Evolutionary conservation across 2,797 vertebrate species (phyloP), one percentile per base, ranked within the genome.

Genomic region (Alosa sapidissima): DNA sequence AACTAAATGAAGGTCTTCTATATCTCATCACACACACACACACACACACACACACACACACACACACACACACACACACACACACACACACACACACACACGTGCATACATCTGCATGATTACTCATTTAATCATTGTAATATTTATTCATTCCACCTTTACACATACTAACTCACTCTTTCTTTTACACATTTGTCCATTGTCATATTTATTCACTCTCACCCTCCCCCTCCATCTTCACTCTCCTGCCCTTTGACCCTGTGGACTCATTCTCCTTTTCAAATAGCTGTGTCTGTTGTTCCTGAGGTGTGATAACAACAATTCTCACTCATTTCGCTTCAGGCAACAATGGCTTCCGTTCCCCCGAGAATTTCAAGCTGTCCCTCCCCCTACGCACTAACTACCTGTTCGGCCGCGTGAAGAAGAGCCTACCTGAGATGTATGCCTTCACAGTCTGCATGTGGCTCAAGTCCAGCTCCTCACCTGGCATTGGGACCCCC

Each of bases 361-460:
- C 96, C 0, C 97, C 97, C 0, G 97, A 97, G 87, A 95, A 95
- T 0, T 97, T 97, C 89, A 97, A 97, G 84, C 94, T 97, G n/a
- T 96, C 96, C 84, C 95, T 97, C 4, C 96, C 96, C 0, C 95
- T 97, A 48, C 96, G 96, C 84, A 97, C 97, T 0, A 97, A 97
- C 90, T 97, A 97, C 91, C 90, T 97, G 60, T 97, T 96, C 0
- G 97, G 96, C 83, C 95, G 96, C 92, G 92, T 97, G 89, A 97
- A 96, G 93, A 97, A 97, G 92, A 96, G 94, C 0, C 90, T 97
- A 72, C 97, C 97, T 0, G 97, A 97, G 91, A 94, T 97, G 81
- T 97, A 97, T 0, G 95, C 96, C n/a, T 97, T 97, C 84, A 97
- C 96, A 6, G 93, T 97, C 13, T 97, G 96, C 92, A 92, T 97